Base-by-base conservation (phyloP, 1,140 invertebrate genomes). In the Heliconius hermathena region DNA sequence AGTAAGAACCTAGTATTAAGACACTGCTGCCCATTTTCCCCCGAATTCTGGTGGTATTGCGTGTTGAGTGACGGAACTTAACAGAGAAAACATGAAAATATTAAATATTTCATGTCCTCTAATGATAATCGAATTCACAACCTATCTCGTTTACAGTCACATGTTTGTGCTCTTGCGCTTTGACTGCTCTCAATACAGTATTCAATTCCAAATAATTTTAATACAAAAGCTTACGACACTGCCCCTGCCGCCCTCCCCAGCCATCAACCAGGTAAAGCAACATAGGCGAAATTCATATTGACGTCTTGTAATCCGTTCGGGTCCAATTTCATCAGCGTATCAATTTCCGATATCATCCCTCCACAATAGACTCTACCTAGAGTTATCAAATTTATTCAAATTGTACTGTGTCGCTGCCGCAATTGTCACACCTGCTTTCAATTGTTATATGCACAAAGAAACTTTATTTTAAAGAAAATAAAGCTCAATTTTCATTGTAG, bases 381-480 rank as follows among this genome's bases (percentile, higher is more conserved):
- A 78, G 79, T 87, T 86, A 90, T 93, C 90, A 91, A 93, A 93
- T 92, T 87, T 93, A 94, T 94, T 94, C 90, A 94, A 93, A 93
- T 91, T 92, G 89, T 82, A 75, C 80, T 83, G 78, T 93, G 90
- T 92, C 90, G 83, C 85, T 83, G 82, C 88, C 85, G 78, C 86
- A 83, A 81, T 85, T 84, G 85, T 85, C 83, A 79, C 86, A 89
- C 86, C 85, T 89, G 85, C 79, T 85, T 84, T 87, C 74, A 66
- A 52, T n/a, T 13, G 8, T 36, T 13, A 3, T 76, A 83, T 11
- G 9, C 36, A 1, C 88, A 89, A 85, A 77, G 49, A 1, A 73
- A 86, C 81, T 60, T 22, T 85, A 84, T 41, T 3, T 38, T 1
- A 1, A 9, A 33, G 2, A 9, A 0, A 1, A 76, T 82, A 84